Base-by-base conservation (phyloP, 2,797 vertebrate species). In the Paguma larvata region DNA sequence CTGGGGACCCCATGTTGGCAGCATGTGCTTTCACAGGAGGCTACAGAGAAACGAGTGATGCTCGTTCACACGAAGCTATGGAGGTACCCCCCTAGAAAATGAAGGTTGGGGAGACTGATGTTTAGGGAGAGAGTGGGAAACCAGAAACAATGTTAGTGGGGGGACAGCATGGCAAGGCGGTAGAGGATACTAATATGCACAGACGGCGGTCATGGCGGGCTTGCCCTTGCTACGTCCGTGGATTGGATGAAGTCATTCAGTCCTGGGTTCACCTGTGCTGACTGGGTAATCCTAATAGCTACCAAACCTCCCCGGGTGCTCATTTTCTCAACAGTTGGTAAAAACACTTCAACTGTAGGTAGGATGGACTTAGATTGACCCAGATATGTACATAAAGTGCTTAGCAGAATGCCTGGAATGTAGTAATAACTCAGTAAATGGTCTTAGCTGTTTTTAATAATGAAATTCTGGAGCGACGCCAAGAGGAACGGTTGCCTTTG, bases 131-230 rank as follows among this genome's bases (percentile, higher is more conserved):
- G 27, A 56, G 25, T 0, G 14, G 5, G 15, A 25, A 46, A 3
- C 11, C 25, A 23, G 72, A 32, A 72, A n/a, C 15, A 2, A 6
- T 1, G 14, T 27, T 27, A 18, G 14, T 48, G 44, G 9, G 5
- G 10, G 19, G 30, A 21, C 56, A 44, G 32, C 0, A 0, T 6
- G 25, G 48, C 5, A 2, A 8, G 12, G 5, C 1, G 27, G 30
- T 3, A 6, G 56, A n/a, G 21, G n/a, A 4, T 5, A 1, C 0
- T 11, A 44, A 53, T 48, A 10, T 32, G 0, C 4, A 1, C 2
- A 4, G 59, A 18, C 6, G n/a, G 78, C 0, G 0, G 5, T 5
- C 48, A 1, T 0, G 0, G 0, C 3, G 25, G 73, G 56, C 63
- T 56, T 30, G 6, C 25, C 9, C 38, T 65, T 72, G 87, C 16